Conservation (phyloP, 2,797 vertebrate genomes). For the Chiroxiphia lanceolata region DNA sequence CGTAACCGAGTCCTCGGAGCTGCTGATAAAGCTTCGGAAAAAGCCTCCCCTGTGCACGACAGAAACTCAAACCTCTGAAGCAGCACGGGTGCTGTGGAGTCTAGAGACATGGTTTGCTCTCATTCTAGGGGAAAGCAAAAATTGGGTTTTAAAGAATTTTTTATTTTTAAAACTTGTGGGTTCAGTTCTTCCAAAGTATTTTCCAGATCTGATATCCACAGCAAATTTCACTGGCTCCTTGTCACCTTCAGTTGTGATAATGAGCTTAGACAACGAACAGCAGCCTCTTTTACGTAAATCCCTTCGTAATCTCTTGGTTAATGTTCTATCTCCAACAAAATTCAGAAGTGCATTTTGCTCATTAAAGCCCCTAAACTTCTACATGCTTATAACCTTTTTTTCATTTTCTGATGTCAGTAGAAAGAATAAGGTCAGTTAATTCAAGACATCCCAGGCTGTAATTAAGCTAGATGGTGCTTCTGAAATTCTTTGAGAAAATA, state of each 20-base stretch:
- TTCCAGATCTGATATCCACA: constrained; percentile 43
- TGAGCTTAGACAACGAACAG: neutral
- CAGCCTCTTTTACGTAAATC: neutral
- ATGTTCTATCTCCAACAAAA: neutral
- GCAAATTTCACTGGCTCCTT: neutral
- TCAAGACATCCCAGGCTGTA: neutral
- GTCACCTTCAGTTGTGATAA: constrained; percentile 9
- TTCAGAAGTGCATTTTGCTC: neutral
- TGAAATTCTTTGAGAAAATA: neutral
- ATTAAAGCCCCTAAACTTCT: neutral
- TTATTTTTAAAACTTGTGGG: neutral
- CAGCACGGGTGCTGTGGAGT: neutral
- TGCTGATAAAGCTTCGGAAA: constrained; percentile 15
- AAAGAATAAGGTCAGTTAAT: neutral
- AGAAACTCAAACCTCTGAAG: constrained; percentile 12
- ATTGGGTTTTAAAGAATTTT: neutral
- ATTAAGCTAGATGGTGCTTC: neutral
- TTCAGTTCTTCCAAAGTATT: constrained; percentile 20
- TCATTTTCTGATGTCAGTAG: neutral
- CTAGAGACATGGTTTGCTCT: neutral
- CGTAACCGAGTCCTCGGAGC: neutral
- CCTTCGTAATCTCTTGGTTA: neutral
- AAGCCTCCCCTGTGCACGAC: neutral
- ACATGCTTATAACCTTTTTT: neutral
- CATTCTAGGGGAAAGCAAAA: neutral